phyloP scores from a whole-genome alignment of 2,888 invertebrate species.

The Melangyna quadrimaculata region DNA sequence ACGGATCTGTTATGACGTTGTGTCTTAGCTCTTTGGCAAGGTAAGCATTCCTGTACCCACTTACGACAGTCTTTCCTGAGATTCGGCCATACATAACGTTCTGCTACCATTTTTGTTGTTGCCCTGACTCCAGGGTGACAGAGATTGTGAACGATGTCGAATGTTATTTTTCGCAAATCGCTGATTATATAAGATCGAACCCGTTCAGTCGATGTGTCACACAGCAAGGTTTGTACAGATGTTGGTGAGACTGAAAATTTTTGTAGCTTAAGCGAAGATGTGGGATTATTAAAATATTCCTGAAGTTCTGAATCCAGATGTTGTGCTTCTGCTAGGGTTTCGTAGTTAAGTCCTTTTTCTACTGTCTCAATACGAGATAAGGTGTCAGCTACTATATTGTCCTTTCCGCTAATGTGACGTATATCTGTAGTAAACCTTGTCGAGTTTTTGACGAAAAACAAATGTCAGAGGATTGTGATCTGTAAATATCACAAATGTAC shows the following conservation, averaged over 20 bases:
- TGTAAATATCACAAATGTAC: no score
- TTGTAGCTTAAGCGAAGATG: background rate
- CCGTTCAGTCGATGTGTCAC: conserved; percentile 2
- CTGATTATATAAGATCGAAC: conserved; percentile 3
- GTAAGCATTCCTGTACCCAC: background rate
- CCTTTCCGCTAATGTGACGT: conserved; percentile 20
- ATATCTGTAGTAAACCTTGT: conserved; percentile 68
- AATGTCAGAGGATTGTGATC: conserved; percentile 63
- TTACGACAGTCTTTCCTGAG: background rate
- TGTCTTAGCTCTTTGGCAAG: conserved; percentile 1
- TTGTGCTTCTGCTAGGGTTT: background rate
- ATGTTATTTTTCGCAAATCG: background rate
- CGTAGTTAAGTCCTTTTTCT: conserved; percentile 4
- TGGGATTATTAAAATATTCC: background rate
- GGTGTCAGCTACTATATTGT: conserved; percentile 41
- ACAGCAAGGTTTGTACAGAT: background rate
- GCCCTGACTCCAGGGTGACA: background rate
- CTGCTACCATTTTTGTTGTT: background rate
- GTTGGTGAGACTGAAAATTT: background rate
- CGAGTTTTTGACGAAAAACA: conserved; percentile 74
- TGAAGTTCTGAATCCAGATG: conserved; percentile 11
- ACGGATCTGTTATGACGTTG: background rate
- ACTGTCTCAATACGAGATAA: conserved; percentile 68
- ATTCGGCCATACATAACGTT: background rate
- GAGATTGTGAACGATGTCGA: background rate